Base-by-base conservation (phyloP, 2,888 invertebrate genomes). In the Nymphalis urticae region DNA sequence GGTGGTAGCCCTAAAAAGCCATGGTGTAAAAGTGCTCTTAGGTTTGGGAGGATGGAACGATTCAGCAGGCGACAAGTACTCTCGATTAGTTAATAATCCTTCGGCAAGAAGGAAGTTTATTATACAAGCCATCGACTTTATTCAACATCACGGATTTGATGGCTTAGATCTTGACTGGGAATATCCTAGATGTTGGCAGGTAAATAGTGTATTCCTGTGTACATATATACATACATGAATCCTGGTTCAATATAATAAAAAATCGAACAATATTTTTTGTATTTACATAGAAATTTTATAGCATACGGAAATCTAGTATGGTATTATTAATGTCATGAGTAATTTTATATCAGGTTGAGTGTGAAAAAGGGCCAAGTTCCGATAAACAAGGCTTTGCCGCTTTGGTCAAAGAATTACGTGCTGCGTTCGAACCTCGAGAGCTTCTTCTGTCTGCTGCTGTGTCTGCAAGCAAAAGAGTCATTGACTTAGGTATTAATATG, bases 1-100 rank as follows among this genome's bases (percentile, higher is more conserved):
- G 81, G 96, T 98, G 4, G 95, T 95, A 0, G 95, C 95, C 0
- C 93, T 96, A 42, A 97, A 95, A 77, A 89, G 93, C 1, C 95
- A 95, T 75, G 96, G 96, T 0, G 93, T 97, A 17, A 97, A 97
- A 85, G 96, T 97, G 0, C 92, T 97, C 0, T 93, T 98, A 2
- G 98, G 98, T 0, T 95, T 98, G 69, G 98, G 98, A 8, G 98
- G 98, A 0, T 98, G 98, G 98, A 98, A 97, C 81, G 98, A 98
- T 87, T 98, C 97, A 0, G 96, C 96, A 0, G 97, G 97, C 5
- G 96, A 97, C 83, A 98, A 98, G 82, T 98, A 98, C 86, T 96
- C 97, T 1, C 94, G 95, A 56, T 89, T 98, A 48, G 97, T 97
- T 0, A 96, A 96, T 83, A 96, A 94, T 80, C 93, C 95, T 0